phyloP scores from a whole-genome alignment of 1,140 invertebrate species.

The Teleogryllus occipitalis region DNA sequence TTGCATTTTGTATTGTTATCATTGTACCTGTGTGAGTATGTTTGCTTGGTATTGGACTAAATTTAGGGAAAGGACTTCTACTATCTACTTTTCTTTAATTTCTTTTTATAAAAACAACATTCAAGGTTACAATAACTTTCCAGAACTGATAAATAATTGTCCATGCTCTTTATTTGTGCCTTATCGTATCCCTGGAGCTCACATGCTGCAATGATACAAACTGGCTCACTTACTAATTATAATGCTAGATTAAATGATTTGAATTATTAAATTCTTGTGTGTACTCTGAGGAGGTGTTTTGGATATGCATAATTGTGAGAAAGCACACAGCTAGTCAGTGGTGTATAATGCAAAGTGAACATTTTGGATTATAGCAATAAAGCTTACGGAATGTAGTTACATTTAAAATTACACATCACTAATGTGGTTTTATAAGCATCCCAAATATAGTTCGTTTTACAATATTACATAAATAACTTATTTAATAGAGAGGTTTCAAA shows the following conservation, averaged over 20 bases:
- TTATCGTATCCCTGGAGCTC: background rate
- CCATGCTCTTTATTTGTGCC: conserved; percentile 3
- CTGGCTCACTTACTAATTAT: background rate
- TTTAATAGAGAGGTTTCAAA: too few species aligned
- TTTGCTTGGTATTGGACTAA: background rate
- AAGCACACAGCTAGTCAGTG: too few species aligned
- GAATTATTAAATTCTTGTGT: background rate
- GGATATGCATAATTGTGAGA: too few species aligned
- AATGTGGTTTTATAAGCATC: too few species aligned
- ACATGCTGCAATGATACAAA: background rate
- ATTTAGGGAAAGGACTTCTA: background rate
- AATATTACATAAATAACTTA: too few species aligned
- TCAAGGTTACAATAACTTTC: background rate
- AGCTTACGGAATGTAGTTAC: too few species aligned
- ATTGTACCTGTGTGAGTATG: background rate
- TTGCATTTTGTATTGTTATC: background rate
- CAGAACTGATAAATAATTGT: background rate
- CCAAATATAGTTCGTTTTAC: too few species aligned
- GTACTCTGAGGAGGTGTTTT: background rate
- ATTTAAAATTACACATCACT: too few species aligned
- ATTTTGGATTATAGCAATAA: too few species aligned
- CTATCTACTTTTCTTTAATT: background rate
- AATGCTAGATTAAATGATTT: background rate
- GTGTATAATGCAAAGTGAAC: too few species aligned
- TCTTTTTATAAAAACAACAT: background rate